Evolutionary conservation across 2,888 invertebrate genomes (phyloP).

Genomic region (Drosophila kanekoi): DNA sequence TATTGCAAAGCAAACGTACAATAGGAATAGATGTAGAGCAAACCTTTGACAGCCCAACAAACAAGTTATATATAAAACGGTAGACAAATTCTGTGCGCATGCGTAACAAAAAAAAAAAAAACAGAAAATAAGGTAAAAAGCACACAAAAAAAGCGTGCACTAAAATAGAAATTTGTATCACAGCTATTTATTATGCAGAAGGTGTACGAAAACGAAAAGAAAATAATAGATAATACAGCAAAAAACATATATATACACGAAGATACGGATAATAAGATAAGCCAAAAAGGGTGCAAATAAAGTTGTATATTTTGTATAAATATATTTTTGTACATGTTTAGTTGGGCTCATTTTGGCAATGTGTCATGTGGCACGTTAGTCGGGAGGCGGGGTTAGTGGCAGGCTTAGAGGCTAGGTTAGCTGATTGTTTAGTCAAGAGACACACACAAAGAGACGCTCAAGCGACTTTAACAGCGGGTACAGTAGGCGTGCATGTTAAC

Average conservation of each 20-base stretch:
- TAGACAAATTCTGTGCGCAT: slow-evolving; percentile 42
- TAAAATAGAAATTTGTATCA: slow-evolving; percentile 40
- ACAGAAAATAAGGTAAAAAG: slow-evolving; percentile 27
- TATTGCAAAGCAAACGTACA: not conserved
- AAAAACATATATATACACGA: slow-evolving; percentile 25
- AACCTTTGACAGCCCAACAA: slow-evolving; percentile 27
- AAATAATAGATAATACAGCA: slow-evolving; percentile 30
- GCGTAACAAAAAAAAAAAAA: slow-evolving; percentile 41
- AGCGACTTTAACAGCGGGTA: slow-evolving; percentile 54
- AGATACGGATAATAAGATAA: slow-evolving; percentile 32
- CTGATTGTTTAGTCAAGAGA: slow-evolving; percentile 35
- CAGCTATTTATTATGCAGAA: slow-evolving; percentile 54
- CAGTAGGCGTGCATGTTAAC: slow-evolving; percentile 50
- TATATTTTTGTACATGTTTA: slow-evolving; percentile 52
- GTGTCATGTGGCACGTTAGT: slow-evolving; percentile 38
- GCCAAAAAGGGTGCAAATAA: slow-evolving; percentile 28
- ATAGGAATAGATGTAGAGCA: slow-evolving; percentile 7
- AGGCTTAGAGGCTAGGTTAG: slow-evolving; percentile 62
- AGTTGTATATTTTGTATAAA: slow-evolving; percentile 41
- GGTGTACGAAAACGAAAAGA: slow-evolving; percentile 26
- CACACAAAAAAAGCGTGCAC: slow-evolving; percentile 74
- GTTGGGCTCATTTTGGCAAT: slow-evolving; percentile 22
- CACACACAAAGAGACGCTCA: slow-evolving; percentile 27
- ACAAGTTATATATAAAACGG: slow-evolving; percentile 20
- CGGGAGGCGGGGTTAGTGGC: slow-evolving; percentile 51